Conservation (phyloP, 1,140 invertebrate species). For the Antheraea pernyi region DNA sequence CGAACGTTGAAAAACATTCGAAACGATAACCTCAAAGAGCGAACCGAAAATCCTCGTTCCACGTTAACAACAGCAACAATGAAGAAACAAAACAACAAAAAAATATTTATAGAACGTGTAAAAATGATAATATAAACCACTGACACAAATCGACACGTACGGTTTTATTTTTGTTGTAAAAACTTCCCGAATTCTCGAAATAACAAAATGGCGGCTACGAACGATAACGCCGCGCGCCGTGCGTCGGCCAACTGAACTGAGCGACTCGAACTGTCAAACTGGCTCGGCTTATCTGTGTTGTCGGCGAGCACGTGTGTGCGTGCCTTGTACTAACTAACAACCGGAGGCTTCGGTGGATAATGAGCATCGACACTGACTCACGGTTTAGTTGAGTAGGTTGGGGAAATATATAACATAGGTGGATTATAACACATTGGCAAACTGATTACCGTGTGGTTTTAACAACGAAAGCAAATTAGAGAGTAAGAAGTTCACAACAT, state of each 20-base stretch:
- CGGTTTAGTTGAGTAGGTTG: constrained; percentile 18
- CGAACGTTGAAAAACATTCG: constrained; percentile 5
- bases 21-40: constrained; percentile 47
- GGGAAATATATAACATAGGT: constrained; percentile 5
- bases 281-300: constrained; percentile 45
- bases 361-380: constrained; percentile 10
- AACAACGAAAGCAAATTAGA: too few relatives aligned
- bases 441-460: too few relatives aligned
- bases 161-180: constrained; percentile 52
- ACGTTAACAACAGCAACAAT: not conserved
- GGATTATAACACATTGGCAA: not conserved
- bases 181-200: constrained; percentile 47
- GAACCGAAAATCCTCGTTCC: constrained; percentile 40
- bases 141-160: constrained; percentile 52
- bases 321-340: constrained; percentile 26
- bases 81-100: constrained; percentile 16
- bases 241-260: constrained; percentile 67
- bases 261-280: constrained; percentile 64
- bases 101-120: constrained; percentile 40
- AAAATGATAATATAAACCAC: constrained; percentile 32
- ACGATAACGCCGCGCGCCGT: constrained; percentile 62
- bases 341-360: constrained; percentile 63
- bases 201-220: constrained; percentile 52
- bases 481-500: too few relatives aligned
- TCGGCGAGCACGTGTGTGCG: constrained; percentile 27